Evolutionary conservation across 2,797 vertebrate species (phyloP).

Genomic region (Pangasius krempfi): DNA sequence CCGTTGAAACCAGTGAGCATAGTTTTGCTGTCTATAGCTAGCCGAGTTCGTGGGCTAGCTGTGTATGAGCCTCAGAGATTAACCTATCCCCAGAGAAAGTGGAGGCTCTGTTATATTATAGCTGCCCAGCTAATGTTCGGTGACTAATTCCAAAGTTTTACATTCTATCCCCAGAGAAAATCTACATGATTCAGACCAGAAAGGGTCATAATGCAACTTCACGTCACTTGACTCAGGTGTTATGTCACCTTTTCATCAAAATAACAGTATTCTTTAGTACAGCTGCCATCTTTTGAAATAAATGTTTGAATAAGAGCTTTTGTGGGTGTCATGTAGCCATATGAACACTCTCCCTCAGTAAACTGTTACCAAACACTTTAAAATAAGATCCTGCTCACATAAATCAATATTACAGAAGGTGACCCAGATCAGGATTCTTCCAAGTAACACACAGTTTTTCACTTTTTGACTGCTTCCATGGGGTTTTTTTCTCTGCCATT

Average conservation of each 20-base stretch:
- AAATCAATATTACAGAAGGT: not conserved
- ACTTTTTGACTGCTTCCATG: too few relatives aligned
- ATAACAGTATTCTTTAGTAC: not conserved
- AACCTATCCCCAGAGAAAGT: not conserved
- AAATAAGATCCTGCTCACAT: not conserved
- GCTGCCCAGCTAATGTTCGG: not conserved
- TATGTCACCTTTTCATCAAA: not conserved
- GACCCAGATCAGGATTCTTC: not conserved
- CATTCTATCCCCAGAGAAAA: not conserved
- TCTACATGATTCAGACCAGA: not conserved
- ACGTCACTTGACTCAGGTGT: not conserved
- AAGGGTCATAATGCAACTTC: not conserved
- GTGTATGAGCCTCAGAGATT: not conserved
- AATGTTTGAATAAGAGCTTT: not conserved
- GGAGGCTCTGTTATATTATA: not conserved
- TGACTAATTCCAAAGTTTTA: not conserved
- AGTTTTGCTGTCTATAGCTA: not conserved
- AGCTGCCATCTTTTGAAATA: not conserved
- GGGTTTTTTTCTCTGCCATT: not conserved
- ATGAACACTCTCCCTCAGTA: not conserved
- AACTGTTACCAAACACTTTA: not conserved
- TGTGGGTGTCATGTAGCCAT: not conserved
- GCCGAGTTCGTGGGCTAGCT: not conserved
- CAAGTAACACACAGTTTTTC: not conserved
- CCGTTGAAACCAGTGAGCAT: not conserved